A percentile compares a stretch with the other conserved stretches of the same genome.
Evolutionary conservation across 1,140 invertebrate genomes (phyloP).

Genomic region (Druon quercuslanigerum): DNA sequence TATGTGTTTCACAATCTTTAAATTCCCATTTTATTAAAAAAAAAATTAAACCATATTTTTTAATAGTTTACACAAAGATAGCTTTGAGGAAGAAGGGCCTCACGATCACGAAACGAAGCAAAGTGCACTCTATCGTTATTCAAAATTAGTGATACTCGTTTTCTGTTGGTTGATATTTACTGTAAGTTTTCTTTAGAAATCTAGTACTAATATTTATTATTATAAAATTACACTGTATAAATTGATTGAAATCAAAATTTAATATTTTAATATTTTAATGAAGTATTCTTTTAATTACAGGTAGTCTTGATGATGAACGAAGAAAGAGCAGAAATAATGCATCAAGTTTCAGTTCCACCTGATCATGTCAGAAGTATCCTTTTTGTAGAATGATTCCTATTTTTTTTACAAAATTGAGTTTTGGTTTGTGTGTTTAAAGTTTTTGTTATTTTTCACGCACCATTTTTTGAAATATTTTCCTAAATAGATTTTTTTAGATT

Average conservation of each 20-base stretch:
- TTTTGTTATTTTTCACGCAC: background rate
- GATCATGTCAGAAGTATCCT: slow-evolving; percentile 66
- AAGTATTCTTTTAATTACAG: slow-evolving; percentile 71
- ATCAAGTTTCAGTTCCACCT: slow-evolving; percentile 78
- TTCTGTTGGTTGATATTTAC: slow-evolving; percentile 65
- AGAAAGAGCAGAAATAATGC: slow-evolving; percentile 78
- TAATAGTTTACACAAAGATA: background rate
- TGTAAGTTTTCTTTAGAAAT: slow-evolving; percentile 51
- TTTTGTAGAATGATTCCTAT: slow-evolving; percentile 38
- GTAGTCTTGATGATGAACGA: slow-evolving; percentile 81
- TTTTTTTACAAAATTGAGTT: too few relatives aligned
- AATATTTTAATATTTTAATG: background rate
- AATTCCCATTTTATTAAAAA: background rate
- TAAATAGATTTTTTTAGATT: slow-evolving; percentile 37
- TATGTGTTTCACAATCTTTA: background rate
- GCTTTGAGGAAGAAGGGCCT: background rate
- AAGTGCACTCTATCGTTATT: slow-evolving; percentile 55
- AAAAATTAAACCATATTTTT: background rate
- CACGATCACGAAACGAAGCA: slow-evolving; percentile 30
- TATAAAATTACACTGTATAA: background rate
- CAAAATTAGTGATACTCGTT: slow-evolving; percentile 56
- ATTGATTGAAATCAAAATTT: too few relatives aligned
- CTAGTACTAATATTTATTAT: slow-evolving; percentile 33
- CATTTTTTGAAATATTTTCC: slow-evolving; percentile 32
- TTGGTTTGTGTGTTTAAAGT: background rate